Base-by-base conservation (phyloP, 2,888 invertebrate genomes). In the Drosophila paranaensis region DNA sequence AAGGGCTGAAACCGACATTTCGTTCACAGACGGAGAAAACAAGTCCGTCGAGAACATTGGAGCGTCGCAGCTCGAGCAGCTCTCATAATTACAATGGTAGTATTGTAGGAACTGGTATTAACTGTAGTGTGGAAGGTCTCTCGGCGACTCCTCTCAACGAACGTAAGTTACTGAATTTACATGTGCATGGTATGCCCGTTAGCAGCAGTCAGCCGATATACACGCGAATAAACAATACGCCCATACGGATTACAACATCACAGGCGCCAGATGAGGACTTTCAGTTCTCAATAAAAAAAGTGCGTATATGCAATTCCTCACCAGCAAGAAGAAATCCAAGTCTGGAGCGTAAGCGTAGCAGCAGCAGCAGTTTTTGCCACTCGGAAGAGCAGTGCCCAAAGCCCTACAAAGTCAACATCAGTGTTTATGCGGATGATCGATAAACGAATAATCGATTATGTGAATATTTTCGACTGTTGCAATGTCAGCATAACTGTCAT, bases 341-440 rank as follows among this genome's bases (percentile, higher is more conserved):
- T 10, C 25, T 20, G 35, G 25, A 33, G 8, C 9, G 25, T 6
- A 14, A 30, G 2, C 10, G 30, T 37, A 42, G 54, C 33, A 53
- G 55, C 43, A 39, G 20, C 35, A 50, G 25, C 13, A 37, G 42
- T 3, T 51, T 30, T 11, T 30, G 9, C 11, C 42, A 27, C 2
- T 43, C 50, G 30, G 46, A 53, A 10, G 60, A 58, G 6, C n/a
- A 54, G 5, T 4, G 16, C 0, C 13, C 46, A n/a, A 16, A 6
- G 5, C 81, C 88, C 35, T 74, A 82, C 13, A 89, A 84, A 69
- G 81, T 91, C 1, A 89, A 81, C 60, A 90, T 91, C 30, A 89
- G 90, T 75, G 82, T 91, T 8, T 90, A 71, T 72, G 61, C 90
- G n/a, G 89, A 91, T 50, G 81, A 69, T 57, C 66, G 33, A 67